Base-by-base conservation (phyloP, 1,140 invertebrate species). In the Lasioglossum albipes region DNA sequence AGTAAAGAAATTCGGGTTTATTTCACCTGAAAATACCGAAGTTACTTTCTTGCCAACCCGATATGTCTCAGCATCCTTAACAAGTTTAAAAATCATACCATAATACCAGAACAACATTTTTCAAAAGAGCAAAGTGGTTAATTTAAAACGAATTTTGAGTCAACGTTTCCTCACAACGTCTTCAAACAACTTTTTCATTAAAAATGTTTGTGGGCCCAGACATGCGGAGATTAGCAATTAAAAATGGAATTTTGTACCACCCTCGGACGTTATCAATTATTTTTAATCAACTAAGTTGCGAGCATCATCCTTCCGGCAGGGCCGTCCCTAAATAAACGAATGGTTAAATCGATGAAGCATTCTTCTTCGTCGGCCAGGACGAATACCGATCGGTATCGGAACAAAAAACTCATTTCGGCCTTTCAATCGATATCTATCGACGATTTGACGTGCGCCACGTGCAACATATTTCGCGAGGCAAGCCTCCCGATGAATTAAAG, bases 401-500 rank as follows among this genome's bases (percentile, higher is more conserved):
- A 42, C 78, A 75, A 80, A 80, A 75, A 80, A 49, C 62, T 80
- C 78, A 75, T 80, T 75, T 75, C 65, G 31, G 20, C 59, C 22
- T 75, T 54, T 42, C 71, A 45, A 64, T 72, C 62, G 80, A 85
- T 82, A 69, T 62, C 74, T 77, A 86, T 84, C 68, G 75, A 81
- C 64, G 68, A 79, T 79, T 79, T 71, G 82, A 83, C 77, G 77
- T 74, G 75, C 68, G 79, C 79, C 80, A 87, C 76, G 84, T 81
- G 86, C 82, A 78, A 73, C 79, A 74, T 73, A 82, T 71, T 76
- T 74, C 79, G 69, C 66, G 59, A 36, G 45, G 22, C 18, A 49
- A 54, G 49, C 73, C 62, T 49, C 45, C 64, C 77, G 81, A 79
- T 85, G 83, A 87, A 87, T 87, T 87, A 87, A 87, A 87, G 83